These are phyloP conservation scores for Aphelocoma coerulescens DNA, from an alignment of 2,113 vertebrate genomes.

Conservation along the genomic window DNA sequence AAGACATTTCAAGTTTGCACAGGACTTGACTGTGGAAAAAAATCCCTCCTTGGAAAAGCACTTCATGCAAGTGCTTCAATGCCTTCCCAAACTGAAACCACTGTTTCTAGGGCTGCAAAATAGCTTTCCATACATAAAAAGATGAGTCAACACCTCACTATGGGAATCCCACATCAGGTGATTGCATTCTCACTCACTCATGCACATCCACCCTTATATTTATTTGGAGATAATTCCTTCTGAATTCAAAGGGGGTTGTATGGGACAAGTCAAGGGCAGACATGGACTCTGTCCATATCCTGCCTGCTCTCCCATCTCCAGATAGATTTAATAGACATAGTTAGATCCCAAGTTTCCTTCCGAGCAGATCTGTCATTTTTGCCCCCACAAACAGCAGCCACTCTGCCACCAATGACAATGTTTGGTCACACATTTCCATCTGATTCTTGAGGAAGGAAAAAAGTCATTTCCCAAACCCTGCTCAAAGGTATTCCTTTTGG, in stretches of 20 bases:
- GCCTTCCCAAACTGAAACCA: neutral
- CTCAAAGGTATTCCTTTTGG: neutral
- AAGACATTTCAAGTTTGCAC: slow-evolving; percentile 36
- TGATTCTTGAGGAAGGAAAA: neutral
- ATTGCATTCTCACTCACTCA: neutral
- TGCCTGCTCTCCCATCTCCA: neutral
- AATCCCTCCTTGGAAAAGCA: neutral
- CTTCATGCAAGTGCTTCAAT: neutral
- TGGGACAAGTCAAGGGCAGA: neutral
- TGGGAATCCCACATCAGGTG: neutral
- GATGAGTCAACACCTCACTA: neutral
- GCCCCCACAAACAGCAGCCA: neutral
- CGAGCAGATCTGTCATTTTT: neutral
- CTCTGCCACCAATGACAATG: rapidly evolving
- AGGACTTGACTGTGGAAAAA: neutral
- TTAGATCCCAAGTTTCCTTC: neutral
- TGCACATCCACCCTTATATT: neutral
- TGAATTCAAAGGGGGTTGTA: neutral
- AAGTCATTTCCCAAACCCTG: neutral
- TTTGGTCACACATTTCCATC: neutral
- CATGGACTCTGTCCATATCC: neutral
- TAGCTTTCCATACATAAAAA: neutral
- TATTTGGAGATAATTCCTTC: neutral
- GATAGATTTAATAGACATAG: neutral
- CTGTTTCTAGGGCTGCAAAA: neutral